Base-by-base conservation (phyloP, 2,113 vertebrate genomes). In the Tyrannus savana region DNA sequence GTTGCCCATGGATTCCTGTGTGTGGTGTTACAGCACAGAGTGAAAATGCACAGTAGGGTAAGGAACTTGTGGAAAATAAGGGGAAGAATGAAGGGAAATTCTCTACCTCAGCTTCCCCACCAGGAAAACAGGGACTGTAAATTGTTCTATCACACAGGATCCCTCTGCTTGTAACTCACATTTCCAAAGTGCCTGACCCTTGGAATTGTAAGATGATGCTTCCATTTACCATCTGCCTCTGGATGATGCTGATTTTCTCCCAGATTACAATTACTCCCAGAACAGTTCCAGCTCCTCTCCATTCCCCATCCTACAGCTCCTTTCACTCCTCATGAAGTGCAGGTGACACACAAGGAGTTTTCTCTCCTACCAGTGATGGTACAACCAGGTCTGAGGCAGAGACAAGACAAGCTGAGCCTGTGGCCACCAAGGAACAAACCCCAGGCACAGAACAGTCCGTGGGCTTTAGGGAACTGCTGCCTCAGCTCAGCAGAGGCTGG, bases 31-130 rank as follows among this genome's bases (percentile, higher is more conserved):
- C 16, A 52, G 58, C 27, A 4, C 7, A 22, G 55, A n/a, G 39
- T 1, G 17, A 47, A 24, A 85, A 31, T 0, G 0, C 22, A 2
- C 1, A 25, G 18, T 2, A 58, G 37, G 11, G 5, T 46, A 41
- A 35, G 25, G n/a, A 80, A 77, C 30, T 13, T 67, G 35, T 9
- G 19, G 60, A 24, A 79, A 75, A 30, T 12, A n/a, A 72, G 3
- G 33, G 49, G 27, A 52, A 73, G 31, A 69, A 64, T 0, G 12
- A 88, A 73, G 23, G 41, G 28, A 71, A 87, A 81, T 42, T 5
- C 56, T 47, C 46, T 55, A 31, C 35, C 27, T 33, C 49, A 16
- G 41, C 58, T 64, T 28, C 49, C 28, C 18, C 11, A 5, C 25
- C 53, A 44, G 41, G 73, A 63, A 60, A 89, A 62, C 3, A 1